Conservation (phyloP, 2,888 invertebrate species). For the Andrena camellia region DNA sequence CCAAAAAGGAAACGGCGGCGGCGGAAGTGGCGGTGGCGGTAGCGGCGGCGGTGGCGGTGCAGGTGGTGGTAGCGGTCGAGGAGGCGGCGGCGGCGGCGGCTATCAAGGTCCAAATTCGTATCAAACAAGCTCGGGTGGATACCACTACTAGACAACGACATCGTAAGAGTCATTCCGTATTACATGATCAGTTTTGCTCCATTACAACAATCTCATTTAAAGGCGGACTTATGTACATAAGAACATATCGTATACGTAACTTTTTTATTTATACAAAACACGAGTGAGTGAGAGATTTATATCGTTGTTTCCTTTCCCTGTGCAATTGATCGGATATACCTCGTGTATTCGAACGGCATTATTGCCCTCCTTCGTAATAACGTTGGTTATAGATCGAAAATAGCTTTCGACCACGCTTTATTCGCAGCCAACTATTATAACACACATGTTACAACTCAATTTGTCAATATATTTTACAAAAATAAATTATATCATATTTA, state of each 20-base stretch:
- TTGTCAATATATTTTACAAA: conserved; percentile 1
- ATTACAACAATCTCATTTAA: conserved; percentile 53
- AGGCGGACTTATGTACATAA: conserved; percentile 68
- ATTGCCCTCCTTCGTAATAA: background rate
- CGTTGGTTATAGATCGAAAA: background rate
- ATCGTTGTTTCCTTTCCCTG: background rate
- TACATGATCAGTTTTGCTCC: conserved; percentile 54
- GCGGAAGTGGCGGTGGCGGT: conserved; percentile 52
- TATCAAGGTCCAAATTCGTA: conserved; percentile 80
- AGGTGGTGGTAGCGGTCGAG: conserved; percentile 64
- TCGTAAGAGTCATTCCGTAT: conserved; percentile 53
- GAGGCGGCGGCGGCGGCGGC: conserved; percentile 64
- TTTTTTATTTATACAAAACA: conserved; percentile 70
- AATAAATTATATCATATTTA: conserved; percentile 11
- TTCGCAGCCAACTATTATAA: background rate
- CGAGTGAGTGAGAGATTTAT: conserved; percentile 43
- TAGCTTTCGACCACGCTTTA: background rate
- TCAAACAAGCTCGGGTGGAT: conserved; percentile 75
- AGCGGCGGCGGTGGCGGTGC: conserved; percentile 57
- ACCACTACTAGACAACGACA: conserved; percentile 72
- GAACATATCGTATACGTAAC: conserved; percentile 67
- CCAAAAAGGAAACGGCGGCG: no score
- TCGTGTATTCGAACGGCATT: background rate
- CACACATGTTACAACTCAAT: background rate
- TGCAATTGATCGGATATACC: background rate